Evolutionary conservation across 2,113 vertebrate species (phyloP).

Genomic region (Australoheros scitulus): DNA sequence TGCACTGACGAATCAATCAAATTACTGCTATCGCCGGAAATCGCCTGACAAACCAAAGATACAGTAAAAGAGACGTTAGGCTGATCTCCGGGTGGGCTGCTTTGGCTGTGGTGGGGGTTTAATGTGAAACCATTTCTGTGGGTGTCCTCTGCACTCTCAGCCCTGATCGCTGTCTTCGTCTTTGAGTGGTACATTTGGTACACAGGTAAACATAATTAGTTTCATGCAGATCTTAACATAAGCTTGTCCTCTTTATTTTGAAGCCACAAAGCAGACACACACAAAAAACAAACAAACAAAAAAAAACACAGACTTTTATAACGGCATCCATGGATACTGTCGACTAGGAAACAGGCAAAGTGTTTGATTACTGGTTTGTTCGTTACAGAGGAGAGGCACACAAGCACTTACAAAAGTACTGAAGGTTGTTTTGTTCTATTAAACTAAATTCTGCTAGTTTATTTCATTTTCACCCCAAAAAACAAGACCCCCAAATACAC

Average conservation of each 20-base stretch:
- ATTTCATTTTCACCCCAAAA: not conserved
- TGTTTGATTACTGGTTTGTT: conserved; percentile 1
- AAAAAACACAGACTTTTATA: not conserved
- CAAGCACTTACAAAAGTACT: not conserved
- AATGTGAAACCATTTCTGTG: not conserved
- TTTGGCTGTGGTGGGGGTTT: not conserved
- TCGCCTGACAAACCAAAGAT: not conserved
- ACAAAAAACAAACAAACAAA: not conserved
- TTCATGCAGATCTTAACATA: conserved; percentile 20
- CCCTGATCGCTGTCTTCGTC: not conserved
- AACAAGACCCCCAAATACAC: not conserved
- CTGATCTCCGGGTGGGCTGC: not conserved
- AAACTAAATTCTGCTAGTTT: not conserved
- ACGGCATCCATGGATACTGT: conserved; percentile 50
- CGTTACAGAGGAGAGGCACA: not conserved
- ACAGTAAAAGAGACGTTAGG: not conserved
- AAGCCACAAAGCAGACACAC: conserved; percentile 14
- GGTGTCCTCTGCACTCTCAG: not conserved
- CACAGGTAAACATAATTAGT: not conserved
- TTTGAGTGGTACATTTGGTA: not conserved
- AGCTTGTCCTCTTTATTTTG: not conserved
- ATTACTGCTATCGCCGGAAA: not conserved
- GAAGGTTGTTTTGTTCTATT: not conserved
- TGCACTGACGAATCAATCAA: not conserved
- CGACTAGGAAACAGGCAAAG: conserved; percentile 25